Evolutionary conservation across 2,797 vertebrate genomes (phyloP).

Genomic region (Thamnophis elegans): DNA sequence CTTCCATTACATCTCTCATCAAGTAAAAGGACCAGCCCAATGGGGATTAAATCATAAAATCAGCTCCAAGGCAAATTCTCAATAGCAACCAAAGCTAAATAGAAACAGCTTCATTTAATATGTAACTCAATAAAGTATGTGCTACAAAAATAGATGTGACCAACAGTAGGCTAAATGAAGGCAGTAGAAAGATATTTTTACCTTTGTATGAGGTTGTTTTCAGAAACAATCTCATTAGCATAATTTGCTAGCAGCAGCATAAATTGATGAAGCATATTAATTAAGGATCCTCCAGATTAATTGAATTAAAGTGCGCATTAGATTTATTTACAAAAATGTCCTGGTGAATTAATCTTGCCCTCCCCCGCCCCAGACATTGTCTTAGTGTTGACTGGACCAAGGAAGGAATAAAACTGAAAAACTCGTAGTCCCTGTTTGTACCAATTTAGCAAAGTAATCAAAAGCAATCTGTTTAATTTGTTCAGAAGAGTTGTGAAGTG

Average conservation of each 20-base stretch:
- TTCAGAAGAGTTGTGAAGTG: not conserved
- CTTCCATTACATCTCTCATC: not conserved
- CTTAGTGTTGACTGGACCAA: not conserved
- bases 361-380: not conserved
- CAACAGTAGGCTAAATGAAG: not conserved
- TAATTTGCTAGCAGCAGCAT: constrained; percentile 22
- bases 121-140: not conserved
- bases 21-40: not conserved
- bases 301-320: constrained; percentile 30
- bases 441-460: not conserved
- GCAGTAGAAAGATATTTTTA: not conserved
- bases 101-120: not conserved
- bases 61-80: not conserved
- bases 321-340: not conserved
- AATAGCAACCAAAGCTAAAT: not conserved
- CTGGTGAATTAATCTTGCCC: constrained; percentile 1
- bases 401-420: not conserved
- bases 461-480: not conserved
- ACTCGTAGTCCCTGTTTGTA: not conserved
- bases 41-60: not conserved
- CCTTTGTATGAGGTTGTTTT: not conserved
- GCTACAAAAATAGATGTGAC: not conserved
- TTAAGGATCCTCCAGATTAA: constrained; percentile 17
- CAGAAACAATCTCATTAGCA: constrained; percentile 9
- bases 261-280: constrained; percentile 12